phyloP scores from a whole-genome alignment of 1,140 invertebrate species.

The Drosophila repleta region DNA sequence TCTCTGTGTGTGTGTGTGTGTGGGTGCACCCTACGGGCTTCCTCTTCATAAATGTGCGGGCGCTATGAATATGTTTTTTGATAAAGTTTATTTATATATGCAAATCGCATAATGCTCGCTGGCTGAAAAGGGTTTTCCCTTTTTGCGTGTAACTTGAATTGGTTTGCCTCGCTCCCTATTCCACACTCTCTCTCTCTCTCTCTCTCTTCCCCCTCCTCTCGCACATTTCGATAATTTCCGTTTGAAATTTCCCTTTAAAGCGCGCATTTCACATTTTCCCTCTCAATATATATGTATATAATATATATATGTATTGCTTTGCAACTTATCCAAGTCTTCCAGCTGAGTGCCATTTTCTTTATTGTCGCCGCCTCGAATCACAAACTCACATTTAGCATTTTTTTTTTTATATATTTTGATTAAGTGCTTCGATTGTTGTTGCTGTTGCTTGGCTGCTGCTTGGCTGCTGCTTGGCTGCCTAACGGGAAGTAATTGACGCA shows the following conservation, averaged over 20 bases:
- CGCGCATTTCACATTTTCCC: not conserved
- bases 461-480: not conserved
- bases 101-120: slow-evolving; percentile 58
- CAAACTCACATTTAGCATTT: slow-evolving; percentile 33
- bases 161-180: slow-evolving; percentile 33
- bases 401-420: slow-evolving; percentile 43
- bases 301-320: slow-evolving; percentile 17
- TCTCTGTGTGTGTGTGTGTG: not conserved
- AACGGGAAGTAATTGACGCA: slow-evolving; percentile 39
- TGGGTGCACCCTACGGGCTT: not conserved
- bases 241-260: slow-evolving; percentile 53
- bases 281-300: not conserved
- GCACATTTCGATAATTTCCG: slow-evolving; percentile 42
- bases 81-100: slow-evolving; percentile 77
- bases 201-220: not conserved
- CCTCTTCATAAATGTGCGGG: slow-evolving; percentile 34
- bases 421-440: slow-evolving; percentile 41
- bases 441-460: slow-evolving; percentile 12
- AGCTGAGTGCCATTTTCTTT: slow-evolving; percentile 52
- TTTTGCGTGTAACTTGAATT: slow-evolving; percentile 30
- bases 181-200: not conserved
- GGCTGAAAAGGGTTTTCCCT: slow-evolving; percentile 39
- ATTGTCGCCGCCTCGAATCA: slow-evolving; percentile 34
- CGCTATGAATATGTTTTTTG: slow-evolving; percentile 77
- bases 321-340: slow-evolving; percentile 56